Evolutionary conservation across 2,113 vertebrate species (phyloP).

Genomic region (Corydoras maculifer): DNA sequence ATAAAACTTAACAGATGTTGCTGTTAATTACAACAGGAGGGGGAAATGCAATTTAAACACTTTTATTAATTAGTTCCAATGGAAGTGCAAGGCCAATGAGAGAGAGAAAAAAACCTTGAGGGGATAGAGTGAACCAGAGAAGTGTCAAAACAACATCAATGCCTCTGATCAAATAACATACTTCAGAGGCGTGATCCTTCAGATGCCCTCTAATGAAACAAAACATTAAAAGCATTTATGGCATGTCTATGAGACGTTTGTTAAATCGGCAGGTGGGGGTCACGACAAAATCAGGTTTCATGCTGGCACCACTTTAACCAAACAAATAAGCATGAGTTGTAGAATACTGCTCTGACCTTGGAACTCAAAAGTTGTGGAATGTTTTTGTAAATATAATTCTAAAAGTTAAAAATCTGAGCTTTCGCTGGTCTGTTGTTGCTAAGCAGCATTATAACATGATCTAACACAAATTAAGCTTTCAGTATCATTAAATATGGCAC

Average conservation of each 20-base stretch:
- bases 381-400: not conserved
- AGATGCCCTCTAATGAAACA: not conserved
- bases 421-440: no score
- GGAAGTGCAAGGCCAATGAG: slow-evolving; percentile 35
- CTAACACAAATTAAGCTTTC: no score
- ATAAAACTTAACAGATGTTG: slow-evolving; percentile 46
- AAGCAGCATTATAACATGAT: no score
- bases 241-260: not conserved
- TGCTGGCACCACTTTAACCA: not conserved
- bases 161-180: slow-evolving; percentile 37
- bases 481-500: no score
- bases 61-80: slow-evolving; percentile 47
- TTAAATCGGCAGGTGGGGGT: not conserved
- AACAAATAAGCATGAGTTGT: no score
- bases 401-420: not conserved
- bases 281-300: not conserved
- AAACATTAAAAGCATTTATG: not conserved
- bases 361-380: no score
- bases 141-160: slow-evolving; percentile 33
- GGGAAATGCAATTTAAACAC: slow-evolving; percentile 42
- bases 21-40: slow-evolving; percentile 42
- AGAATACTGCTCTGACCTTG: no score
- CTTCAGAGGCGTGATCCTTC: slow-evolving; percentile 7
- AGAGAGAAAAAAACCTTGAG: slow-evolving; percentile 23
- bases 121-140: slow-evolving; percentile 33